Evolutionary conservation across 2,113 vertebrate genomes (phyloP).

Genomic region (Psettodes erumei): DNA sequence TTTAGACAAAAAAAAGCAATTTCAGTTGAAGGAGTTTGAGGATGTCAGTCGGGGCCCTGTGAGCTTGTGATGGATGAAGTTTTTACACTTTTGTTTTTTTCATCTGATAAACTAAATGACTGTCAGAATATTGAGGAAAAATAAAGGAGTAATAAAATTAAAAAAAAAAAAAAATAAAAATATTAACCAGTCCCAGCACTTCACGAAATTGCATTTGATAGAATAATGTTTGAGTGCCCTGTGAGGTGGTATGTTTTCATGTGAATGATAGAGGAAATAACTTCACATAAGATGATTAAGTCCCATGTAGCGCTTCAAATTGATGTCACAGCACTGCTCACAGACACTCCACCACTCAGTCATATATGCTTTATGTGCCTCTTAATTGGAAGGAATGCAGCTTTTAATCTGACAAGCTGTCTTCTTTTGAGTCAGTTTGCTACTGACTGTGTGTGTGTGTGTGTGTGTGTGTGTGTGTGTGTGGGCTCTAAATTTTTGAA

Average conservation of each 20-base stretch:
- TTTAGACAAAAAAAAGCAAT: neutral
- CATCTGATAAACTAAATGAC: neutral
- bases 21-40: neutral
- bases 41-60: neutral
- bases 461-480: too few relatives aligned
- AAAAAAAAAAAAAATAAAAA: too few relatives aligned
- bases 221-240: neutral
- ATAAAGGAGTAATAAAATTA: neutral
- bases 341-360: slow-evolving; percentile 39
- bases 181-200: neutral
- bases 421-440: slow-evolving; percentile 32
- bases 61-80: neutral
- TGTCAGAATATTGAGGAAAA: neutral
- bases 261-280: slow-evolving; percentile 15
- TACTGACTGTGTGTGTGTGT: slow-evolving; percentile 32
- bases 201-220: neutral
- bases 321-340: slow-evolving; percentile 39
- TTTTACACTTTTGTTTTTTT: neutral
- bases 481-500: slow-evolving; percentile 52
- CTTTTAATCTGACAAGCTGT: slow-evolving; percentile 64
- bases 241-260: neutral
- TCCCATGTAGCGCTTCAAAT: slow-evolving; percentile 37
- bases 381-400: slow-evolving; percentile 48
- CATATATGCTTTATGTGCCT: slow-evolving; percentile 25
- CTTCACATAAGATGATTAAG: slow-evolving; percentile 33